Conservation (phyloP, 2,113 vertebrate species). For the Ailuropoda melanoleuca region DNA sequence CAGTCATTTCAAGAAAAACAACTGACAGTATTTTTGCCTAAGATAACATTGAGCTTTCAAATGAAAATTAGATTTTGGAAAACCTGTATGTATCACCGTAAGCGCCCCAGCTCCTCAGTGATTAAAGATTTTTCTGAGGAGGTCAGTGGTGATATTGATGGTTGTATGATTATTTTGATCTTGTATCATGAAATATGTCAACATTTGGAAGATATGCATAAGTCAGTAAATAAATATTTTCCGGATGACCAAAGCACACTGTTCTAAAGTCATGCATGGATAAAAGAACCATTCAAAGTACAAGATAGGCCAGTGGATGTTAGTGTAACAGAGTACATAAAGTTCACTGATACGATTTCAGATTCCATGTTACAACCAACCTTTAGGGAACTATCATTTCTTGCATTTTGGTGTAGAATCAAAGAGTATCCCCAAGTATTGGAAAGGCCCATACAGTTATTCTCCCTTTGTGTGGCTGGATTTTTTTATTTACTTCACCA, state of each 20-base stretch:
- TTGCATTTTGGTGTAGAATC: neutral
- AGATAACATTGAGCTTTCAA: conserved; percentile 36
- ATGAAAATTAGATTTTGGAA: conserved; percentile 34
- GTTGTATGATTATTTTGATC: neutral
- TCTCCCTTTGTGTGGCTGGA: neutral
- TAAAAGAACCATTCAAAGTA: neutral
- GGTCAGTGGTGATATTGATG: neutral
- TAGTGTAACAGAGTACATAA: neutral
- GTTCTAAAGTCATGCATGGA: neutral
- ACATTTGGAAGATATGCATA: neutral
- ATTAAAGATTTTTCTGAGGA: conserved; percentile 30
- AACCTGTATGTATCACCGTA: neutral
- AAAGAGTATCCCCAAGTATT: neutral
- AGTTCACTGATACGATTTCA: neutral
- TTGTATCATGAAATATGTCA: neutral
- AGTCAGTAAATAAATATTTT: neutral
- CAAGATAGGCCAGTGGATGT: neutral
- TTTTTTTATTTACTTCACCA: neutral
- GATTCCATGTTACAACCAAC: neutral
- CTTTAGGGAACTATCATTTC: neutral
- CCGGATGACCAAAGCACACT: neutral
- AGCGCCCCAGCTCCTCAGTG: neutral
- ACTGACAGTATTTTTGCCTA: neutral
- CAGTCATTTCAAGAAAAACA: neutral
- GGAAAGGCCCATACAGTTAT: neutral